Evolutionary conservation across 2,888 invertebrate species (phyloP).

Genomic region (Trichacis sp.): DNA sequence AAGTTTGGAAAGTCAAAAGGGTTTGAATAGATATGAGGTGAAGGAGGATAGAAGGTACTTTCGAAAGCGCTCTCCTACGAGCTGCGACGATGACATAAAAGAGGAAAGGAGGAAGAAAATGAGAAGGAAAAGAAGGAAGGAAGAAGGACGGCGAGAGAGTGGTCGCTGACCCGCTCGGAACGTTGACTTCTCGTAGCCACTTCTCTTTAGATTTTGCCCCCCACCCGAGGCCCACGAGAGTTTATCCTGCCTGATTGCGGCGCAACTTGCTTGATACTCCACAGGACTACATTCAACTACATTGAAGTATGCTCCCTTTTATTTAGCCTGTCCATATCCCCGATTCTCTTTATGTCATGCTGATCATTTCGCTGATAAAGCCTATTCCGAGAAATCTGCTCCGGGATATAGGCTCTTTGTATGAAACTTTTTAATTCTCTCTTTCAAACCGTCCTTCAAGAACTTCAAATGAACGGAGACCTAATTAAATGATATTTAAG

Average conservation of each 20-base stretch:
- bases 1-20: not conserved
- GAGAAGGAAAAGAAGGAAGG: constrained; percentile 42
- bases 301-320: no score
- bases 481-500: no score
- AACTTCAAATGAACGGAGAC: no score
- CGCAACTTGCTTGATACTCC: no score
- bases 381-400: no score
- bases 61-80: constrained; percentile 23
- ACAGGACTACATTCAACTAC: no score
- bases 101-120: constrained; percentile 44
- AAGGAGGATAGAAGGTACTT: constrained; percentile 22
- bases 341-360: no score
- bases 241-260: constrained; percentile 48
- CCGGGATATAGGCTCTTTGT: no score
- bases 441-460: no score
- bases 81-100: constrained; percentile 24
- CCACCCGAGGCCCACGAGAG: constrained; percentile 39
- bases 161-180: constrained; percentile 69
- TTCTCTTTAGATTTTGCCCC: constrained; percentile 61
- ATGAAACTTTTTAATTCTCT: no score
- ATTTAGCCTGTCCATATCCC: no score
- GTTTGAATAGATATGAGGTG: constrained; percentile 25
- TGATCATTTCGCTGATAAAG: no score
- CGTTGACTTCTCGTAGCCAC: constrained; percentile 68
- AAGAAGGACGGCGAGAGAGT: constrained; percentile 54